Percentiles rank a stretch among this genome's conserved stretches.
These are phyloP conservation scores for Heterohyrax brucei DNA, from an alignment of 2,797 vertebrate species.

Conservation along the genomic window DNA sequence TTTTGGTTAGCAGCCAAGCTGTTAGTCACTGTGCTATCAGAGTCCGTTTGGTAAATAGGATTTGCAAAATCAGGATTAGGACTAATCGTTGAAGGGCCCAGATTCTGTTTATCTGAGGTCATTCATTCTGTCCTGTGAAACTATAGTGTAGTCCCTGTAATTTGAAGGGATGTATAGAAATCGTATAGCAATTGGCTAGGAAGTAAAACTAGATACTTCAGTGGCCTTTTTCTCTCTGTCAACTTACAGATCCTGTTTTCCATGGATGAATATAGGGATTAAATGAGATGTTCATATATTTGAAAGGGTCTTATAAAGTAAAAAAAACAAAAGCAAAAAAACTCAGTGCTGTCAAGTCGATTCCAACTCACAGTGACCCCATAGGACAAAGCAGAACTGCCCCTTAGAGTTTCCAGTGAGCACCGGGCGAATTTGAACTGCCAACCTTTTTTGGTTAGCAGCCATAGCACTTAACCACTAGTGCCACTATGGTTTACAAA, in stretches of 20 bases:
- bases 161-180: slow-evolving; percentile 13
- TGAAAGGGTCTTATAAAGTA: slow-evolving; percentile 1
- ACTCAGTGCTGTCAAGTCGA: no score
- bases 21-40: no score
- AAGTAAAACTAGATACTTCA: slow-evolving; percentile 54
- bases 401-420: no score
- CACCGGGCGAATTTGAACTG: no score
- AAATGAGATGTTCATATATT: slow-evolving; percentile 49
- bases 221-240: neutral
- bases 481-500: neutral
- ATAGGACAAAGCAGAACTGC: no score
- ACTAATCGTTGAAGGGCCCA: slow-evolving; percentile 10
- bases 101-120: slow-evolving; percentile 25
- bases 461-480: no score
- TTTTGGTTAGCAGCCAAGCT: no score
- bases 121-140: slow-evolving; percentile 20
- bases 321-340: no score
- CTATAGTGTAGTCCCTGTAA: neutral
- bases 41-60: neutral
- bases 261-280: slow-evolving; percentile 6
- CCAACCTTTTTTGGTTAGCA: no score
- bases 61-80: slow-evolving; percentile 39
- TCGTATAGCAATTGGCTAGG: slow-evolving; percentile 18
- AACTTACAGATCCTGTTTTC: slow-evolving; percentile 51
- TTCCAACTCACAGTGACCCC: no score